phyloP scores from a whole-genome alignment of 2,888 invertebrate genomes.

The Rosalia funebris region DNA sequence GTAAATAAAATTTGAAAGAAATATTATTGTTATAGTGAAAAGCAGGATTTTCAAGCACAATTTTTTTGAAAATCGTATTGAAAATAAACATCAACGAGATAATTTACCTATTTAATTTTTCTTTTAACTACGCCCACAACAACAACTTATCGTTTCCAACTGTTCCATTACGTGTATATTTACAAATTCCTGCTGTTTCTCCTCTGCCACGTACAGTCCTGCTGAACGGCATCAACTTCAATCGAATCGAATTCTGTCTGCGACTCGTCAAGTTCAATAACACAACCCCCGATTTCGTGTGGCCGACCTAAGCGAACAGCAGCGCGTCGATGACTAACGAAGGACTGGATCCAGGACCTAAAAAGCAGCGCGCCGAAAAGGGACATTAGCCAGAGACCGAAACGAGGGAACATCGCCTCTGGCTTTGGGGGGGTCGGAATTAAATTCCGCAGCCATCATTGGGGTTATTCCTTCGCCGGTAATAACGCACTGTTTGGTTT shows the following conservation, averaged over 20 bases:
- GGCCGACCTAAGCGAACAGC: conserved; percentile 5
- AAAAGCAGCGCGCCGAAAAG: conserved; percentile 11
- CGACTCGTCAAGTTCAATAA: conserved; percentile 17
- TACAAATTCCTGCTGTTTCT: too few species aligned
- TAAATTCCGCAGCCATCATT: conserved; percentile 15
- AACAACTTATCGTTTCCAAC: too few species aligned
- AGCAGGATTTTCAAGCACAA: too few species aligned
- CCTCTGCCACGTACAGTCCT: too few species aligned
- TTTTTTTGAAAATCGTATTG: too few species aligned
- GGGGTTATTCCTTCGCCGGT: conserved; percentile 5
- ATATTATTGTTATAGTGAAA: too few species aligned
- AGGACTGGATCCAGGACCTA: not conserved
- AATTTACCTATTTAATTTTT: too few species aligned
- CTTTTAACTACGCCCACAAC: too few species aligned
- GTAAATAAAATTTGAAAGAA: too few species aligned
- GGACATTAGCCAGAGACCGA: conserved; percentile 18
- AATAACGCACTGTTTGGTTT: not conserved
- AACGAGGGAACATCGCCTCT: not conserved
- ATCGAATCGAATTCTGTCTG: not conserved
- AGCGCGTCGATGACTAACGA: conserved; percentile 26
- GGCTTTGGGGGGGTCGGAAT: conserved; percentile 14
- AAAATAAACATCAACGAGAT: too few species aligned
- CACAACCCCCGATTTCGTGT: conserved; percentile 14
- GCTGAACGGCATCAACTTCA: not conserved
- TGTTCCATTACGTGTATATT: too few species aligned